These are phyloP conservation scores for Anomalospiza imberbis DNA, from an alignment of 2,797 vertebrate genomes.

Conservation along the genomic window DNA sequence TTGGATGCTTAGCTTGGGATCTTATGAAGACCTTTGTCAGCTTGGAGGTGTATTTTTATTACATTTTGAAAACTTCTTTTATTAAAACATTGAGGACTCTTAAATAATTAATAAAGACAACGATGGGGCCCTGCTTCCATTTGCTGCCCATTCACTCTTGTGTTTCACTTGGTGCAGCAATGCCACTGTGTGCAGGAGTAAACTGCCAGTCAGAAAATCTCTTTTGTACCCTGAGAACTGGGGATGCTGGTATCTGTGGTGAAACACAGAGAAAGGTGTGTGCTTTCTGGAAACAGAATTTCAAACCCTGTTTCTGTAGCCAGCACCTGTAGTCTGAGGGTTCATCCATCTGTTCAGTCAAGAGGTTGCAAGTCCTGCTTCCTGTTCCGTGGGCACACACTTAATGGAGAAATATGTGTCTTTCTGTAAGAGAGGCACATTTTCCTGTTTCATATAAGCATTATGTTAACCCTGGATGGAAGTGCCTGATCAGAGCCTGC, in stretches of 20 bases:
- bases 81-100: neutral
- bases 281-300: neutral
- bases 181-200: neutral
- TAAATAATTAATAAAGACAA: neutral
- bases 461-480: slow-evolving; percentile 26
- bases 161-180: neutral
- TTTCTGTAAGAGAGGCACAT: neutral
- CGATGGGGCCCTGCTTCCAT: neutral
- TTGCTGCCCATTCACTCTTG: neutral
- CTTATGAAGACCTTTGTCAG: neutral
- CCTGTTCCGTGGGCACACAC: neutral
- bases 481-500: neutral
- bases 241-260: neutral
- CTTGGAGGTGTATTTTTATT: neutral
- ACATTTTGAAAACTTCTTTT: neutral
- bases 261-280: neutral
- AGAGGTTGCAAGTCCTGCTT: neutral
- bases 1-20: neutral
- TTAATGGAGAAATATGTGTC: neutral
- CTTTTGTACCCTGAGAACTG: neutral
- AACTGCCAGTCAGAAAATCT: neutral
- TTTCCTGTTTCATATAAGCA: neutral
- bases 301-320: neutral
- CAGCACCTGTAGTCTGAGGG: neutral
- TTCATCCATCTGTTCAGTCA: neutral